Conservation (phyloP, 2,113 vertebrate species). For the Crocuta crocuta region DNA sequence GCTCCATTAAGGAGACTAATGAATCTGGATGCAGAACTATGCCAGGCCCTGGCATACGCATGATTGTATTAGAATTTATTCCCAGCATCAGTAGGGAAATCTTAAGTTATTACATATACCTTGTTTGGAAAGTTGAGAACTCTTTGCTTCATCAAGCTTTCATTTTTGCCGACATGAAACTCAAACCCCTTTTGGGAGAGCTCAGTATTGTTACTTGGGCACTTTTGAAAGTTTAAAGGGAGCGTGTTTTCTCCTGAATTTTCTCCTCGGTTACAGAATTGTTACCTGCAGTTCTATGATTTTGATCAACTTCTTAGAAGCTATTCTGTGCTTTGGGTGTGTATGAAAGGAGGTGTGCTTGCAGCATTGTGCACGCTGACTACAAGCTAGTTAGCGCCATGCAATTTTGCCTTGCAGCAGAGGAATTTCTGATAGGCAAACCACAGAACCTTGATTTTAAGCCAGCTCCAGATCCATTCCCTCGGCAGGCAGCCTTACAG, state of each 20-base stretch:
- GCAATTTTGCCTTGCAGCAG: not conserved
- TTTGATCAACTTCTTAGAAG: slow-evolving; percentile 32
- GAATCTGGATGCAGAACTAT: slow-evolving; percentile 61
- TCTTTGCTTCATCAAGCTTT: slow-evolving; percentile 50
- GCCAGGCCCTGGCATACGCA: slow-evolving; percentile 23
- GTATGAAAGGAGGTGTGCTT: not conserved
- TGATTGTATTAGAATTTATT: slow-evolving; percentile 57
- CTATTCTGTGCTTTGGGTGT: slow-evolving; percentile 24
- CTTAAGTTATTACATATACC: slow-evolving; percentile 74
- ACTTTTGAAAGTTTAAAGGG: slow-evolving; percentile 39
- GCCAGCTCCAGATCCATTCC: not conserved
- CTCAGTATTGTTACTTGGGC: slow-evolving; percentile 56
- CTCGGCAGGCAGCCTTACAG: not conserved
- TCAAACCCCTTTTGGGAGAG: slow-evolving; percentile 10
- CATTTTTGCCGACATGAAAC: slow-evolving; percentile 46
- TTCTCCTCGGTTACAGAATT: not conserved
- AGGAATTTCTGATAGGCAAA: slow-evolving; percentile 7
- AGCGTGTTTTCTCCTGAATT: slow-evolving; percentile 35
- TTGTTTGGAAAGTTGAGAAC: slow-evolving; percentile 37
- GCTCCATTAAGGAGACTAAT: slow-evolving; percentile 64
- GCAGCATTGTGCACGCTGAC: not conserved
- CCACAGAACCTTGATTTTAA: not conserved
- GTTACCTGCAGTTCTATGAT: not conserved
- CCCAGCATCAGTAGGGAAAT: slow-evolving; percentile 54
- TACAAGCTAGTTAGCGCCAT: not conserved